Percentiles rank a stretch among this genome's conserved stretches.
These are phyloP conservation scores for Chymomyza procnemis DNA, from an alignment of 2,888 invertebrate species.

Conservation along the genomic window DNA sequence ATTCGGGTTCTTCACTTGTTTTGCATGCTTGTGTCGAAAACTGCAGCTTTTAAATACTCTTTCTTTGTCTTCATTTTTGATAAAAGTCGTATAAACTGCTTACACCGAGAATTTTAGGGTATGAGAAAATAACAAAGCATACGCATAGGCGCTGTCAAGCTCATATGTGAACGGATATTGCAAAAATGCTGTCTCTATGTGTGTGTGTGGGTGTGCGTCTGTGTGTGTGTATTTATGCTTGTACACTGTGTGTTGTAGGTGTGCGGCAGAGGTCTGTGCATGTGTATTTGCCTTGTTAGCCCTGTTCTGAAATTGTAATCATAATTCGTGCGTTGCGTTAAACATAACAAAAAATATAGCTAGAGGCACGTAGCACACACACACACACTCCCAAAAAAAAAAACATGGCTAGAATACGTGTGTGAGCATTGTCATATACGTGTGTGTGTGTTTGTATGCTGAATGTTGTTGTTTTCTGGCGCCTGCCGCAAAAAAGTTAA, in stretches of 20 bases:
- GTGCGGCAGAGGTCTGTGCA: constrained; percentile 1
- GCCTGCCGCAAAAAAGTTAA: constrained; percentile 48
- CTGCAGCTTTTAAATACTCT: too few relatives aligned
- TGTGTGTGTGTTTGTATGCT: not conserved
- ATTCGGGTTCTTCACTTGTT: too few relatives aligned
- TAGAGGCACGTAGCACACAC: constrained; percentile 57
- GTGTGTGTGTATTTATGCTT: not conserved
- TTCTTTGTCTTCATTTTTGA: too few relatives aligned
- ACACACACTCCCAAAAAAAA: constrained; percentile 25
- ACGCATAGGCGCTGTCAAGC: constrained; percentile 5
- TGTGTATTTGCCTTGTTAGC: constrained; percentile 7
- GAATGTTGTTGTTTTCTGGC: constrained; percentile 28
- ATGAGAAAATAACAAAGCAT: constrained; percentile 1
- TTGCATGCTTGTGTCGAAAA: too few relatives aligned
- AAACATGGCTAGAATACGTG: not conserved
- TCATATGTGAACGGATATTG: constrained; percentile 27
- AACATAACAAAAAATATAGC: constrained; percentile 70
- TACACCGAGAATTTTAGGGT: not conserved
- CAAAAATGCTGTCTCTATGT: constrained; percentile 8
- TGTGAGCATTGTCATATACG: constrained; percentile 9
- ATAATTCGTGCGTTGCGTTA: constrained; percentile 66
- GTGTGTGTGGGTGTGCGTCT: not conserved
- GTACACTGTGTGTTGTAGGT: not conserved
- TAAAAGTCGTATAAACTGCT: not conserved
- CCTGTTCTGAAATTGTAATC: constrained; percentile 58